Percentiles rank a stretch among this genome's conserved stretches.
Conservation (phyloP, 2,888 invertebrate species). For the Pardosa pseudoannulata region DNA sequence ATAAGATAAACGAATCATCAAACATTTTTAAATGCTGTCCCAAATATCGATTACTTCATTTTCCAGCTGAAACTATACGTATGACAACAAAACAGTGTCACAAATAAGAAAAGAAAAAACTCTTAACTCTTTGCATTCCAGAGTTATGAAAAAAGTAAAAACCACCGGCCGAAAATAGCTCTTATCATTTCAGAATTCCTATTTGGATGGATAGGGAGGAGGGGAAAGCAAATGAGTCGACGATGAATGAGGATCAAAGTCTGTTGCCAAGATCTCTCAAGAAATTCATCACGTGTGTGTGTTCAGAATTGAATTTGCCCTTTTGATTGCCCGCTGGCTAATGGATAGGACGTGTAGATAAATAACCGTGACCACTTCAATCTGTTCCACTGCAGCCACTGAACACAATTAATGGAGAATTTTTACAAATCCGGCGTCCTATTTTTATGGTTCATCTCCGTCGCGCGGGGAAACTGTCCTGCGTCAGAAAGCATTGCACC, state of each 20-base stretch:
- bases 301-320: neutral
- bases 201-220: neutral
- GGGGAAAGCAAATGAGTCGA: neutral
- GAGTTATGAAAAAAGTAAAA: neutral
- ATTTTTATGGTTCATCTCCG: slow-evolving; percentile 1
- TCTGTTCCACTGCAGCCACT: neutral
- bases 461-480: slow-evolving; percentile 13
- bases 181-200: slow-evolving; percentile 24
- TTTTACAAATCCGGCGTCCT: neutral
- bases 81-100: no score
- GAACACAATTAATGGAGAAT: slow-evolving; percentile 25
- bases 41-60: no score
- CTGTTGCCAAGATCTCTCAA: slow-evolving; percentile 33
- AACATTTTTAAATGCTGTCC: no score
- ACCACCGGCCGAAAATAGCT: slow-evolving; percentile 22
- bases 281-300: slow-evolving; percentile 27
- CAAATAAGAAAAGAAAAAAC: no score
- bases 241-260: slow-evolving; percentile 37
- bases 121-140: neutral
- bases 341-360: slow-evolving; percentile 33
- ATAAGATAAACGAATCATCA: no score
- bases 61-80: no score
- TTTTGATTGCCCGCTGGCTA: slow-evolving; percentile 34
- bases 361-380: neutral
- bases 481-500: neutral